Evolutionary conservation across 1,140 invertebrate species (phyloP).

Genomic region (Hyposmocoma kahamanoa): DNA sequence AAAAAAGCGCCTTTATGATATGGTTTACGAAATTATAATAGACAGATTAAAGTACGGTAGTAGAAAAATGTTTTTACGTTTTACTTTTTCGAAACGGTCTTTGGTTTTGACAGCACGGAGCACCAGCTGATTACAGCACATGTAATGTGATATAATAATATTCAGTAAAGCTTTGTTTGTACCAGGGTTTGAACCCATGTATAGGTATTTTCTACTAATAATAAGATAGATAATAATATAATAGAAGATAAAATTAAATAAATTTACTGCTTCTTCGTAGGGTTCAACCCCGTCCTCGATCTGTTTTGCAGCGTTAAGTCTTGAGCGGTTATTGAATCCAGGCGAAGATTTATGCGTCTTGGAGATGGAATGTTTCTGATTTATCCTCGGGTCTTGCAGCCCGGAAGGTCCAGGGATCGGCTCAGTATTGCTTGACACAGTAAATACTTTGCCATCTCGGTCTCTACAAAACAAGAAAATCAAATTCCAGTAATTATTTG

Average conservation of each 20-base stretch:
- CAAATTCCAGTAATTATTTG: neutral
- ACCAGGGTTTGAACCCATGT: too few species aligned
- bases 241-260: neutral
- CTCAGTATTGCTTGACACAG: constrained; percentile 21
- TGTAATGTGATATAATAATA: too few species aligned
- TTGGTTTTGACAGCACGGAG: too few species aligned
- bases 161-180: too few species aligned
- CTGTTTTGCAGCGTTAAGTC: constrained; percentile 1
- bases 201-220: neutral
- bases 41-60: too few species aligned
- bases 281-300: constrained; percentile 29
- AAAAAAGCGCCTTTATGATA: too few species aligned
- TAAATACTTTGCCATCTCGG: constrained; percentile 38
- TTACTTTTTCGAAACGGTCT: too few species aligned
- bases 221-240: neutral
- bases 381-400: constrained; percentile 17
- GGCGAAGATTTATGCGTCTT: neutral
- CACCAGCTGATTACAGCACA: too few species aligned
- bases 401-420: constrained; percentile 32
- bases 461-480: constrained; percentile 22
- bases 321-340: too few species aligned
- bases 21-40: too few species aligned
- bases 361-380: neutral
- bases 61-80: too few species aligned
- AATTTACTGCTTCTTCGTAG: constrained; percentile 25